phyloP scores from a whole-genome alignment of 1,140 invertebrate species.

The Drosophila grimshawi region DNA sequence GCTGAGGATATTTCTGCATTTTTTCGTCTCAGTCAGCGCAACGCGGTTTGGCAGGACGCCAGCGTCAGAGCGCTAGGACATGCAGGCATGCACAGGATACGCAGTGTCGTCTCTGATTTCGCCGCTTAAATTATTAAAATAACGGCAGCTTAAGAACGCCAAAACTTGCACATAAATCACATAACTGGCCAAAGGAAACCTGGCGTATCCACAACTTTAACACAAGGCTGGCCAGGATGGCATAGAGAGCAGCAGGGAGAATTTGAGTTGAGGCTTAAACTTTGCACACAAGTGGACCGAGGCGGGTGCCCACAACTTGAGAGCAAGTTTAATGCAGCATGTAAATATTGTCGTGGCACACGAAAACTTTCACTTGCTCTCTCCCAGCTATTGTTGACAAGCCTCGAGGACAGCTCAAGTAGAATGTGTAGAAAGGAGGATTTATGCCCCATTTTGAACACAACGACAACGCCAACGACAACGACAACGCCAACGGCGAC shows the following conservation, averaged over 20 bases:
- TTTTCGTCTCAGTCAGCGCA: constrained; percentile 77
- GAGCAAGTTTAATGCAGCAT: constrained; percentile 80
- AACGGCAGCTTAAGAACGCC: constrained; percentile 47
- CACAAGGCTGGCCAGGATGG: constrained; percentile 10
- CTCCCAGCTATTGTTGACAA: constrained; percentile 66
- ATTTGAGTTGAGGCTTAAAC: constrained; percentile 21
- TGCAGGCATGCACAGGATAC: constrained; percentile 15
- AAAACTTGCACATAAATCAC: constrained; percentile 67
- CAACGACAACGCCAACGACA: constrained; percentile 15
- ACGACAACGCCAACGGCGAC: constrained; percentile 22
- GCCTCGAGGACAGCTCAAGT: constrained; percentile 32
- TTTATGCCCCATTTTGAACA: constrained; percentile 42
- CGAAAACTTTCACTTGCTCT: constrained; percentile 71
- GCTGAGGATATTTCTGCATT: constrained; percentile 73
- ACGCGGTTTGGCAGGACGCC: constrained; percentile 70
- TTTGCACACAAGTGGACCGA: constrained; percentile 37
- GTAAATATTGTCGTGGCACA: constrained; percentile 79
- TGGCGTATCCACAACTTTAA: constrained; percentile 75
- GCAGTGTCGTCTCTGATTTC: constrained; percentile 60
- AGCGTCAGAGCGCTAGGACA: constrained; percentile 19
- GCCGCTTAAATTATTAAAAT: constrained; percentile 76
- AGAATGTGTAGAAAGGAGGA: constrained; percentile 34
- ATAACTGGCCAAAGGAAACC: constrained; percentile 67
- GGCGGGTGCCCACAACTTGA: constrained; percentile 39
- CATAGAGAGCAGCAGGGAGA: background rate